Conservation (phyloP, 2,797 vertebrate species). For the Micropoecilia bifurca region DNA sequence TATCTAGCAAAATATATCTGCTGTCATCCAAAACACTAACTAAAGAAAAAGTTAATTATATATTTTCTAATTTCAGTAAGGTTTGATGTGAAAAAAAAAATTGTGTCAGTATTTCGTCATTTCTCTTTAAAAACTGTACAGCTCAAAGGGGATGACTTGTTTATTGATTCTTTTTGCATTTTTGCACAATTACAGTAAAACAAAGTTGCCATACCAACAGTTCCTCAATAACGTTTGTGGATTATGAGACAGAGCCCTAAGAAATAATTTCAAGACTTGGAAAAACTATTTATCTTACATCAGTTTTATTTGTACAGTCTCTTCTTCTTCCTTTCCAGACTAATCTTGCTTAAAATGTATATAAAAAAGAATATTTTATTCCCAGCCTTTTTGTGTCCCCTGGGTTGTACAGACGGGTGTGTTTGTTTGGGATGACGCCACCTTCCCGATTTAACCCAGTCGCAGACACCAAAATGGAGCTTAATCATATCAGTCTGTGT, state of each 20-base stretch:
- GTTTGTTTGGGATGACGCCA: slow-evolving; percentile 51
- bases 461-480: slow-evolving; percentile 54
- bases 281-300: background rate
- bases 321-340: background rate
- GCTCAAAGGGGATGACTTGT: background rate
- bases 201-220: background rate
- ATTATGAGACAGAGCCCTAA: background rate
- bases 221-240: background rate
- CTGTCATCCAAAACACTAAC: no score
- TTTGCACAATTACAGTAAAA: background rate
- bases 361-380: background rate
- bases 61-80: background rate
- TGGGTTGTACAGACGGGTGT: slow-evolving; percentile 20
- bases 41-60: no score
- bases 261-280: background rate
- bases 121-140: background rate
- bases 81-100: background rate
- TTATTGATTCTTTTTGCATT: background rate
- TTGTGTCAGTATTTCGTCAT: background rate
- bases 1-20: background rate
- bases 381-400: background rate
- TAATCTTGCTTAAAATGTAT: background rate
- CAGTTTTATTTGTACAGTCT: background rate
- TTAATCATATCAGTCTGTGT: slow-evolving; percentile 65
- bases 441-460: slow-evolving; percentile 47